Base-by-base conservation (phyloP, 2,113 vertebrate species). In the Syrrhaptes paradoxus region DNA sequence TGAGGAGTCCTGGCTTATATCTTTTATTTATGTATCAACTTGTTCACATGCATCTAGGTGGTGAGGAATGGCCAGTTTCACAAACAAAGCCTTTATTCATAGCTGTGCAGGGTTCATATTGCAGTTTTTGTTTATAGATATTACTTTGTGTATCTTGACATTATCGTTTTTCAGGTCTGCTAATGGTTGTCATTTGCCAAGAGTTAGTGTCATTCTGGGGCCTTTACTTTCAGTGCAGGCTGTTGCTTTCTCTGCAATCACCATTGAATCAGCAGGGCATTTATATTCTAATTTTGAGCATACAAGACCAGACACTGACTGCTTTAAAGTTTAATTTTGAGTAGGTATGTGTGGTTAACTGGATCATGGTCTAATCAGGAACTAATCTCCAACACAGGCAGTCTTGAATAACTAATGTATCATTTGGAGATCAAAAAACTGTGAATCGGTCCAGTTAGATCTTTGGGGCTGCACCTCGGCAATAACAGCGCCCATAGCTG, bases 61-160 rank as follows among this genome's bases (percentile, higher is more conserved):
- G 74, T 93, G 75, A 94, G 78, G 87, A 87, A 83, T 16, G 29
- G 71, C 74, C 87, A 90, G 46, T 83, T 95, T 85, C 70, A 77
- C 46, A 85, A 87, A 83, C 58, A 89, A 93, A 94, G 55, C 49
- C 41, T 82, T 90, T 91, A 75, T 76, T 96, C 82, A 87, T 67
- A 45, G 43, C 52, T 86, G 20, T 41, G 7, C 41, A 54, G 51
- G 59, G 57, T 45, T 92, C 68, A 13, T 77, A 59, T 86, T 92
- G 70, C 72, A 88, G 48, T 62, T 95, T 65, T 41, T 85, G 55
- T 80, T 52, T 88, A 67, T 31, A 55, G 55, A 78, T 59, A 93
- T 91, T 73, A 86, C 46, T 73, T 49, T 14, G 32, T 82, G 22
- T 93, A 55, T 83, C 68, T 71, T 74, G 78, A 83, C 49, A 31